These are phyloP conservation scores for Otolemur crassicaudatus DNA, from an alignment of 2,797 vertebrate genomes.

Conservation along the genomic window DNA sequence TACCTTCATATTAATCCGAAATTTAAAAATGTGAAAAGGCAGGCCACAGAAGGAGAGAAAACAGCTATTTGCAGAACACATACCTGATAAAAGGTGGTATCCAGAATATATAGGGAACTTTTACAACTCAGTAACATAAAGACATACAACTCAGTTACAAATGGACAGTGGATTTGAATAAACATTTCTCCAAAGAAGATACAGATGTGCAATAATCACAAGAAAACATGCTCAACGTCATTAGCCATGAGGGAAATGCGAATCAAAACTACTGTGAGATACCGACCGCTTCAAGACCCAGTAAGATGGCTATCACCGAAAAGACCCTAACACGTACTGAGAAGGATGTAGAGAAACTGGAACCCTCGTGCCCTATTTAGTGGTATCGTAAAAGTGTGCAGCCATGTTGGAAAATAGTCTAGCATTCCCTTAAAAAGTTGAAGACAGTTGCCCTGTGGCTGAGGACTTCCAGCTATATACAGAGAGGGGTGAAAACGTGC, in stretches of 20 bases:
- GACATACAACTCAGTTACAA: background rate
- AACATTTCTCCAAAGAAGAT: background rate
- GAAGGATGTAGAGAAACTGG: background rate
- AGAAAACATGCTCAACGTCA: background rate
- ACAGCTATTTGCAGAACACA: background rate
- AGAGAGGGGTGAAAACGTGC: background rate
- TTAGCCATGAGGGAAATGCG: background rate
- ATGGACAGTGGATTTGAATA: background rate
- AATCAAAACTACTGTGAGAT: background rate
- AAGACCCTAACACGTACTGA: background rate
- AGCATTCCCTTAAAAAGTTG: slow-evolving; percentile 16
- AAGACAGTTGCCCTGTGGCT: background rate
- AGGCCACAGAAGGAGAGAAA: background rate
- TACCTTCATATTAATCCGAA: too few species aligned
- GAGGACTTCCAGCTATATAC: background rate
- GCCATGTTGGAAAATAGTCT: background rate
- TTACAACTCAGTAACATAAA: background rate
- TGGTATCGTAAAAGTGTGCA: background rate
- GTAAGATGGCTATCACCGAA: background rate
- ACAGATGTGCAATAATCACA: background rate
- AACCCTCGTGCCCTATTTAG: background rate
- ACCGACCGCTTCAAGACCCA: background rate
- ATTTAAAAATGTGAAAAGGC: background rate
- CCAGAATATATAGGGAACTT: background rate
- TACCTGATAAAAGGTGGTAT: background rate